Conservation (phyloP, 1,140 invertebrate genomes). For the Diplogasteroides magnus region DNA sequence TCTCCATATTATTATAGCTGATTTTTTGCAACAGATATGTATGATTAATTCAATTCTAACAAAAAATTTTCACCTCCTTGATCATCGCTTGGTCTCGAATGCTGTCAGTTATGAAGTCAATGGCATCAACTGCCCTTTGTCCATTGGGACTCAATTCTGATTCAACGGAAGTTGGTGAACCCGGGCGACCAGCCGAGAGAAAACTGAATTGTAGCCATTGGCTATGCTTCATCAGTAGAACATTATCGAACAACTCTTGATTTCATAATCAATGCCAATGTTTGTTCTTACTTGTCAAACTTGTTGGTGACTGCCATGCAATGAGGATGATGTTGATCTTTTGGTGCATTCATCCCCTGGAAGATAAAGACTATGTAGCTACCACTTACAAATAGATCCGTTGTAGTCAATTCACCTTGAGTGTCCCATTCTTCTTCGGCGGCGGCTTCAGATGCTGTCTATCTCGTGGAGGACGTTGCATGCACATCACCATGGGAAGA, state of each 20-base stretch:
- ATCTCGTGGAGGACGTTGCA: slow-evolving; percentile 21
- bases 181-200: not conserved
- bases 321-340: not conserved
- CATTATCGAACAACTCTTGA: no score
- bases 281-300: no score
- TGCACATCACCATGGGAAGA: slow-evolving; percentile 26
- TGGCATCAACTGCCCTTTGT: slow-evolving; percentile 28
- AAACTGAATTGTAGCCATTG: not conserved
- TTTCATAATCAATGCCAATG: no score
- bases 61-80: slow-evolving; percentile 13
- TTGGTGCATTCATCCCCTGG: not conserved
- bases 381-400: no score
- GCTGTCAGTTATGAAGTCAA: slow-evolving; percentile 27
- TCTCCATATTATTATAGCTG: no score
- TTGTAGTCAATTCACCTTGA: not conserved
- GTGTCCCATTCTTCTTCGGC: slow-evolving; percentile 6
- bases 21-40: no score
- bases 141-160: slow-evolving; percentile 19
- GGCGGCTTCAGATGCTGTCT: slow-evolving; percentile 7
- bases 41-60: no score
- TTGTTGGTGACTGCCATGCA: not conserved
- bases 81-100: slow-evolving; percentile 23
- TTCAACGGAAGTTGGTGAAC: slow-evolving; percentile 9
- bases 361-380: no score
- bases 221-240: not conserved